Base-by-base conservation (phyloP, 2,888 invertebrate genomes). In the Euplexia lucipara region DNA sequence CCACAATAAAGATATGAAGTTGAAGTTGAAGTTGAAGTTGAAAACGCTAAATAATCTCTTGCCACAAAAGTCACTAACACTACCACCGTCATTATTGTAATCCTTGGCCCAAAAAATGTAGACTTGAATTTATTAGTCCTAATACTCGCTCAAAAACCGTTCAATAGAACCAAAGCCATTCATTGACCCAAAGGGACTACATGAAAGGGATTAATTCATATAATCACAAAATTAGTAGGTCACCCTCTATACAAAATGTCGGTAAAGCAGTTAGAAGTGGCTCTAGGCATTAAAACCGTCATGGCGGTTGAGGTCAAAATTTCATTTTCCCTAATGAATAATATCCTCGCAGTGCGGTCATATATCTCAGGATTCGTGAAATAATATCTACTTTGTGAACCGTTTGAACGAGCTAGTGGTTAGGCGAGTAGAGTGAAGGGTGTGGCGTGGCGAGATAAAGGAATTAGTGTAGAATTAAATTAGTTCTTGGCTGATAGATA, bases 291-390 rank as follows among this genome's bases (percentile, higher is more conserved):
- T 81, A 75, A 74, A 73, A 69, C 68, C 56, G 70, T 57, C 76
- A 70, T 58, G 65, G 64, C 64, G 66, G 60, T 60, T 63, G 83
- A 85, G 89, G 89, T 89, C 87, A 88, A 90, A 83, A 92, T 92
- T 92, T 90, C 88, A 92, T 91, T 90, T 89, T 86, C 86, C 83
- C 76, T 90, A 91, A 91, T 90, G 90, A 91, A 93, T 92, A 92
- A 92, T 93, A 91, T 88, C 88, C 86, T 75, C 76, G 79, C 86
- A 91, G 81, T 88, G 88, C 80, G 83, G 79, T 83, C 91, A 90
- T 92, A 92, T 90, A 92, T 92, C 88, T 91, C 83, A 81, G 90
- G 90, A 92, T 92, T 90, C 88, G 81, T 78, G 84, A 86, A 88
- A 91, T 80, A 83, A 84, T 80, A 83, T 76, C 82, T 81, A 81